A percentile compares a stretch with the other conserved stretches of the same genome.
phyloP scores from a whole-genome alignment of 2,797 vertebrate genomes.

The Paguma larvata region DNA sequence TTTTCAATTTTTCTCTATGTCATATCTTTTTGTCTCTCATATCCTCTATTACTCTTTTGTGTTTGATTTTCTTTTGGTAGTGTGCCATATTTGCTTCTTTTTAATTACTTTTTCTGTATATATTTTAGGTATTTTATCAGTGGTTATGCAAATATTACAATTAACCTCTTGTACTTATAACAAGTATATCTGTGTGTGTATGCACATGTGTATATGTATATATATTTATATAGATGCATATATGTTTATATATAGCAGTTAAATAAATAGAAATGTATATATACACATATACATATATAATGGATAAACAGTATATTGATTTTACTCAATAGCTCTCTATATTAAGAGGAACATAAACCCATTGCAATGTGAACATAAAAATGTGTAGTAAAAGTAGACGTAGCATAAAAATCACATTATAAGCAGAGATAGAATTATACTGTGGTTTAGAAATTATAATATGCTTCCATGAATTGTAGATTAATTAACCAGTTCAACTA shows the following conservation, averaged over 20 bases:
- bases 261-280: background rate
- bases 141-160: background rate
- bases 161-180: background rate
- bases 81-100: background rate
- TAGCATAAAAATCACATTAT: background rate
- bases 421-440: background rate
- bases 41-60: background rate
- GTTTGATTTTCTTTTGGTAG: background rate
- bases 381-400: background rate
- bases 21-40: background rate
- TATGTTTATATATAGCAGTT: background rate
- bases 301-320: background rate
- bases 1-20: background rate
- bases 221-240: background rate
- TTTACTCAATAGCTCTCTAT: background rate
- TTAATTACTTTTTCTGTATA: background rate
- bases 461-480: background rate
- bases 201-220: background rate
- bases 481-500: background rate
- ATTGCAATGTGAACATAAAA: background rate
- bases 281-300: background rate
- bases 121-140: background rate
- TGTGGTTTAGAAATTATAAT: background rate
- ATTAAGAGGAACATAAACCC: background rate
- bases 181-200: background rate